Conservation (phyloP, 2,888 invertebrate species). For the Volucella zonaria region DNA sequence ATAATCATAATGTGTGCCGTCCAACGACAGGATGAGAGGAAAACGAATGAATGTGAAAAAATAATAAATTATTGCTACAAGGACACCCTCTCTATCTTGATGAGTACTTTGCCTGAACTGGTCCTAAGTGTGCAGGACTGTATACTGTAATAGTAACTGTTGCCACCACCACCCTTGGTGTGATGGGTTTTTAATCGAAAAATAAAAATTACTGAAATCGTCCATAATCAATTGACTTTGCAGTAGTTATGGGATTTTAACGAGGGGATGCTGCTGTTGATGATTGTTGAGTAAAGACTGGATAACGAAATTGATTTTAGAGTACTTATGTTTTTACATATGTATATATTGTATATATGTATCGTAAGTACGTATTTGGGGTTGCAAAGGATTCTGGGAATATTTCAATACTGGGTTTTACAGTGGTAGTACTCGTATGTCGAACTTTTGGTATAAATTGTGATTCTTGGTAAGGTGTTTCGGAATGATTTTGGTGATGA, state of each 20-base stretch:
- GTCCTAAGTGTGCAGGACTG: neutral
- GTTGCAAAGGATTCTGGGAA: too few species aligned
- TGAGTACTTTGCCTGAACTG: neutral
- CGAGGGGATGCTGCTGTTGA: slow-evolving; percentile 25
- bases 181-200: slow-evolving; percentile 74
- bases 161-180: slow-evolving; percentile 20
- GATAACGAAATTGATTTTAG: neutral
- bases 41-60: slow-evolving; percentile 53
- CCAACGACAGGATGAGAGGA: slow-evolving; percentile 65
- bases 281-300: neutral
- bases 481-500: too few species aligned
- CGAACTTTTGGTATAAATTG: too few species aligned
- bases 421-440: too few species aligned
- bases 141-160: slow-evolving; percentile 56
- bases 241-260: slow-evolving; percentile 35
- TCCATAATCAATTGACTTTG: slow-evolving; percentile 71
- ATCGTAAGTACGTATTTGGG: too few species aligned
- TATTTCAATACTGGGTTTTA: too few species aligned
- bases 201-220: slow-evolving; percentile 72
- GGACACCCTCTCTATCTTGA: slow-evolving; percentile 46
- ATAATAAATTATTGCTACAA: slow-evolving; percentile 69
- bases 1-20: slow-evolving; percentile 71
- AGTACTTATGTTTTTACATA: too few species aligned
- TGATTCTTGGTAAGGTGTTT: too few species aligned
- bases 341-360: too few species aligned